Base-by-base conservation (phyloP, 2,888 invertebrate species). In the Miltochrista miniata region DNA sequence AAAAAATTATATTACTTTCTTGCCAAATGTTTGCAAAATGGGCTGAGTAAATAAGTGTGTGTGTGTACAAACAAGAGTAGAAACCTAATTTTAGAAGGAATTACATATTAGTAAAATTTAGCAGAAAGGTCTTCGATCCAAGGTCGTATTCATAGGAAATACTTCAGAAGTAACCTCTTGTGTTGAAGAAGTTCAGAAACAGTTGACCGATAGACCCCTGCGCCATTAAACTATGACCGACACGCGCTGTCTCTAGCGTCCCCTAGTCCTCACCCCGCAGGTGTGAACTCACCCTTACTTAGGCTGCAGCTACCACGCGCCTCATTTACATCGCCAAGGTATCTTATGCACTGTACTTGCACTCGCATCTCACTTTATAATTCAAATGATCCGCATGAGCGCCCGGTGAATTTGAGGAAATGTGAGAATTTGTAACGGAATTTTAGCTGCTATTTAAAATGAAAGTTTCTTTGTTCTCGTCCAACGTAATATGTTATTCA, bases 351-450 rank as follows among this genome's bases (percentile, higher is more conserved):
- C 81, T 82, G 78, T 73, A 79, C 77, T 79, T 87, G 90, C 91
- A 87, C 83, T 87, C 85, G 72, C 77, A 79, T 81, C 79, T 80
- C 82, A 85, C 89, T 90, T 89, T 88, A 89, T 89, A 88, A 91
- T 90, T 90, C 85, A 90, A 88, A 90, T 90, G 79, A 85, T 83
- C 77, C 81, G 69, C 76, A 72, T 73, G 74, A 79, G 76, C 70
- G 72, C 54, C 76, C 69, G 73, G 74, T 77, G 77, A 75, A 79
- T 81, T 79, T 72, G 71, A 77, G 83, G 79, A 84, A 87, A 87
- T 88, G 90, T 90, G 90, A 84, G 90, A 90, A 89, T 80, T 83
- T 82, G 76, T 89, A 90, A 90, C 90, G 90, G 87, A 79, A 79
- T 81, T 84, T 82, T 77, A 76, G 71, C 53, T 57, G 59, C 54